Evolutionary conservation across 1,140 invertebrate genomes (phyloP).

Genomic region (Bombus sylvicola): DNA sequence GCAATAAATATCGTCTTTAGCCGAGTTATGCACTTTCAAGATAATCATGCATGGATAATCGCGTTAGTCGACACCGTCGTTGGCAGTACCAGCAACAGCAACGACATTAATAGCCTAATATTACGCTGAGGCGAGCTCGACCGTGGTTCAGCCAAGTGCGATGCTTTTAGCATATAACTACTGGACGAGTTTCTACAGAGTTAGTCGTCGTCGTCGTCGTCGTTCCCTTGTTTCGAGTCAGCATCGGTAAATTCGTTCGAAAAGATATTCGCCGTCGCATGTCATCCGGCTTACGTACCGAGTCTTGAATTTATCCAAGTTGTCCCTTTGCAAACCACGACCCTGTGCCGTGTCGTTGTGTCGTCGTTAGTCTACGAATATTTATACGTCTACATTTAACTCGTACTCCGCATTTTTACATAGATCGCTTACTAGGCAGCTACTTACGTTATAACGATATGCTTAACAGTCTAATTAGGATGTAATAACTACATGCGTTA

Average conservation of each 20-base stretch:
- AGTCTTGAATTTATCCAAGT: not conserved
- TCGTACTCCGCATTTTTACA: too few species aligned
- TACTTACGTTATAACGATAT: too few species aligned
- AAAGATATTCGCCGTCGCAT: not conserved
- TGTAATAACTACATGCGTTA: too few species aligned
- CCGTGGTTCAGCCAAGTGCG: slow-evolving; percentile 30
- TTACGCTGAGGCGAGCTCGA: slow-evolving; percentile 14
- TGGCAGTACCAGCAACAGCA: slow-evolving; percentile 39
- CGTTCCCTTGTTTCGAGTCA: not conserved
- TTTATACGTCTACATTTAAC: too few species aligned
- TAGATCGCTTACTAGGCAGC: too few species aligned
- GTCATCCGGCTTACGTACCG: not conserved
- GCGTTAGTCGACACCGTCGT: slow-evolving; percentile 36
- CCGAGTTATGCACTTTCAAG: slow-evolving; percentile 8
- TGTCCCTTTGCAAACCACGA: not conserved
- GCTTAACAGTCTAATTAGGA: too few species aligned
- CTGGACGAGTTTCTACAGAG: slow-evolving; percentile 35
- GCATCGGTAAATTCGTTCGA: not conserved
- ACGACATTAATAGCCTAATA: slow-evolving; percentile 55
- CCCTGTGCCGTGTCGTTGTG: too few species aligned
- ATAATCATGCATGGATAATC: slow-evolving; percentile 54
- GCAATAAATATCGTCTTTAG: slow-evolving; percentile 30
- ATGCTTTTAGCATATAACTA: slow-evolving; percentile 41
- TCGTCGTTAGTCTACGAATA: too few species aligned
- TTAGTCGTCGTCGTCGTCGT: not conserved